A percentile compares a stretch with the other conserved stretches of the same genome.
These are phyloP conservation scores for Pseudomugil tenellus DNA, from an alignment of 2,797 vertebrate genomes.

Conservation along the genomic window DNA sequence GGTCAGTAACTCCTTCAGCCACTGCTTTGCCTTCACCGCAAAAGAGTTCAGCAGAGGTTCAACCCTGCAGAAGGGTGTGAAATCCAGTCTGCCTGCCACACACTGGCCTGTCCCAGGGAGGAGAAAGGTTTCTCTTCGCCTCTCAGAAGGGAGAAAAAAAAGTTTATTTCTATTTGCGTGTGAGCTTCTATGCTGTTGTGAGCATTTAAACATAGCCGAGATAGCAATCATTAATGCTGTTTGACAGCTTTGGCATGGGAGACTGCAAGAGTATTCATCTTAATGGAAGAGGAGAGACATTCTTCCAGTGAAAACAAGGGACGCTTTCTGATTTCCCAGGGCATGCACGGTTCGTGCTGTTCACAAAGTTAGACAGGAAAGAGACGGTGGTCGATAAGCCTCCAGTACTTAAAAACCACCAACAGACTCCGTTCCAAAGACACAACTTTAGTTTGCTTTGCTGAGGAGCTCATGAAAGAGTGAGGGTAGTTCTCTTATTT, in stretches of 20 bases:
- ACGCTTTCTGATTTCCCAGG: slow-evolving; percentile 61
- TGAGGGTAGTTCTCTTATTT: slow-evolving; percentile 65
- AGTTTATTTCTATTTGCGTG: slow-evolving; percentile 12
- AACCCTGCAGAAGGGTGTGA: slow-evolving; percentile 67
- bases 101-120: slow-evolving; percentile 50
- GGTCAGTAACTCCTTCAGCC: slow-evolving; percentile 65
- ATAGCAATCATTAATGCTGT: slow-evolving; percentile 65
- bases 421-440: slow-evolving; percentile 72
- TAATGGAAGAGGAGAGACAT: slow-evolving; percentile 52
- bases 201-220: slow-evolving; percentile 58
- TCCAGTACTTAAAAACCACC: slow-evolving; percentile 59
- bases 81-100: slow-evolving; percentile 64
- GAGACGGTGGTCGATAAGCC: slow-evolving; percentile 36
- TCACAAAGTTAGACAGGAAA: slow-evolving; percentile 52
- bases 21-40: slow-evolving; percentile 43
- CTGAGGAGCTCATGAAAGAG: slow-evolving; percentile 61
- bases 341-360: slow-evolving; percentile 30
- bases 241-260: slow-evolving; percentile 36
- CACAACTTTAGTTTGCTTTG: slow-evolving; percentile 70
- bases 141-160: slow-evolving; percentile 38
- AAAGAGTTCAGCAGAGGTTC: slow-evolving; percentile 73
- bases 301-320: slow-evolving; percentile 40
- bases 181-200: slow-evolving; percentile 1
- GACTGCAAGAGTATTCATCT: slow-evolving; percentile 50
- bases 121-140: slow-evolving; percentile 52